Evolutionary conservation across 2,113 vertebrate species (phyloP).

Genomic region (Trichechus manatus): DNA sequence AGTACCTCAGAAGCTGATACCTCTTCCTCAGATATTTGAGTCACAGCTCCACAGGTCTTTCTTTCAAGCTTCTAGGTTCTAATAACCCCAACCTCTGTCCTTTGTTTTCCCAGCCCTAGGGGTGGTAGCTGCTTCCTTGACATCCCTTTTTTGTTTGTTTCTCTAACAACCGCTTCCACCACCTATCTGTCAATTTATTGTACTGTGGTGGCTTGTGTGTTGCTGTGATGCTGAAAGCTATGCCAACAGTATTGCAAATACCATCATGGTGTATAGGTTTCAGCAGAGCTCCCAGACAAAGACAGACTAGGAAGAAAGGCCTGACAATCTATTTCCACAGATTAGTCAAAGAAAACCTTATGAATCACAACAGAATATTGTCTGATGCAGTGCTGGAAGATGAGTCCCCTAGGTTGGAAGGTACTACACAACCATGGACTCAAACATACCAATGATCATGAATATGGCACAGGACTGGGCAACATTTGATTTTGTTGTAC

Average conservation of each 20-base stretch:
- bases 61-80: background rate
- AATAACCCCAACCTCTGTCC: background rate
- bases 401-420: too few species aligned
- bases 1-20: background rate
- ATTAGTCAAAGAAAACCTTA: background rate
- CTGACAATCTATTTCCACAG: background rate
- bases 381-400: background rate
- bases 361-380: background rate
- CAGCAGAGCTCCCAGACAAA: background rate
- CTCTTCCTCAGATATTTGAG: background rate
- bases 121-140: background rate
- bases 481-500: background rate
- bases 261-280: background rate
- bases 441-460: background rate
- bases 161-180: background rate
- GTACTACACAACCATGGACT: background rate
- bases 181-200: background rate
- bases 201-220: background rate
- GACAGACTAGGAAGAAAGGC: background rate
- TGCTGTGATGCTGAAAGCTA: background rate
- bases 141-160: background rate
- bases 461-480: background rate
- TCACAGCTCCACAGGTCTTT: background rate
- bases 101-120: background rate
- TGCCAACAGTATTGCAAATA: background rate